Base-by-base conservation (phyloP, 2,888 invertebrate genomes). In the Tetheella fluctuosa region DNA sequence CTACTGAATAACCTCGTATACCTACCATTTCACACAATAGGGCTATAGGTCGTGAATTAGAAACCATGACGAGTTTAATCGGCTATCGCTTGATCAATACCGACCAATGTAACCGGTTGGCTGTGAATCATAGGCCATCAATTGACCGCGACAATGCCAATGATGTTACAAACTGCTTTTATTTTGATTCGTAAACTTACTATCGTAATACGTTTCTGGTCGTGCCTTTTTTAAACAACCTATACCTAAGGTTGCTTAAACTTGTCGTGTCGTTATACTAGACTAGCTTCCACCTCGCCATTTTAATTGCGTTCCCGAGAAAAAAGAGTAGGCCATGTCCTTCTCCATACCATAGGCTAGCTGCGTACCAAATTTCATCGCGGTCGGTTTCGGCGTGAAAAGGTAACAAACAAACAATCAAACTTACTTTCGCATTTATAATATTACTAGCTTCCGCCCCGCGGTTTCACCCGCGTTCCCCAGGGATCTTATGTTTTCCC, bases 41-140 rank as follows among this genome's bases (percentile, higher is more conserved):
- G 65, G 70, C 65, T 65, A 63, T 61, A 70, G 65, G 68, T 79
- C 74, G 77, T 80, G 76, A 77, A 78, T 77, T 81, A 81, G 76
- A 81, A 83, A 81, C 80, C 73, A 78, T 78, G 74, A 75, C 72
- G 65, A 70, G 69, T 64, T 65, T 60, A 60, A 63, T 62, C 63
- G 62, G 42, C 60, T 48, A 20, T 20, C 34, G 37, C 37, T 55
- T 59, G 59, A 57, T 70, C 60, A 67, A 63, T 65, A 67, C 62
- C 25, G 52, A 63, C 23, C 57, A 59, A 60, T 67, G 68, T 64
- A 63, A 58, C 58, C 58, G 20, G 48, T 48, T 7, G 59, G 54
- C 61, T 59, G 58, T 59, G 56, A 60, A 65, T 68, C 64, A 69
- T 70, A 62, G 54, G 62, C 64, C 69, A 64, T 68, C 67, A 73